Percentiles rank a stretch among this genome's conserved stretches.
These are phyloP conservation scores for Autographa pulchrina DNA, from an alignment of 2,888 invertebrate genomes.

Conservation along the genomic window DNA sequence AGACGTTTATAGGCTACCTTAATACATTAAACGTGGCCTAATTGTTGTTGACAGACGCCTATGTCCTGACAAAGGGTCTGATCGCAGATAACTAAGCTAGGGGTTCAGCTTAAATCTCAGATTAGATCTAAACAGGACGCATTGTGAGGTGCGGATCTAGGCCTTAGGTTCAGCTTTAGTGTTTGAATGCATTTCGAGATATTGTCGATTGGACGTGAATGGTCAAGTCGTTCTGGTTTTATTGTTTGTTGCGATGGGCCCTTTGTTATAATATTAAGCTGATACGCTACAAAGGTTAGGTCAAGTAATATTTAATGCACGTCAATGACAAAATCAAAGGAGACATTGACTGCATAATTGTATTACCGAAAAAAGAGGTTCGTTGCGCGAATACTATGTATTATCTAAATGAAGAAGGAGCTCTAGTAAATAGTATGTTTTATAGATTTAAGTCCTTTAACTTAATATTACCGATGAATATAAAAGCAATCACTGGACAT, in stretches of 20 bases:
- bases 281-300: too few species aligned
- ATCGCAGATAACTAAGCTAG: neutral
- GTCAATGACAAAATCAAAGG: too few species aligned
- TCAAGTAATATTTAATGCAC: too few species aligned
- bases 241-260: neutral
- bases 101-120: neutral
- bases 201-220: neutral
- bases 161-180: neutral
- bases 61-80: neutral
- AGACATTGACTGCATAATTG: too few species aligned
- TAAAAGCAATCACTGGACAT: too few species aligned
- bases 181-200: slow-evolving; percentile 1
- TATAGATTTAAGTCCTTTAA: too few species aligned
- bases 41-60: slow-evolving; percentile 13
- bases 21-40: slow-evolving; percentile 34
- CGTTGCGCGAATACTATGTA: too few species aligned
- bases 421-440: too few species aligned
- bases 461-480: too few species aligned
- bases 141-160: neutral
- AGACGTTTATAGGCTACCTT: slow-evolving; percentile 19
- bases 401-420: too few species aligned
- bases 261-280: too few species aligned
- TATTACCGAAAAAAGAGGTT: too few species aligned
- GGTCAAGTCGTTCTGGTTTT: neutral
- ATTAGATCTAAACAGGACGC: neutral